Base-by-base conservation (phyloP, 1,140 invertebrate genomes). In the Diachasma alloeum region DNA sequence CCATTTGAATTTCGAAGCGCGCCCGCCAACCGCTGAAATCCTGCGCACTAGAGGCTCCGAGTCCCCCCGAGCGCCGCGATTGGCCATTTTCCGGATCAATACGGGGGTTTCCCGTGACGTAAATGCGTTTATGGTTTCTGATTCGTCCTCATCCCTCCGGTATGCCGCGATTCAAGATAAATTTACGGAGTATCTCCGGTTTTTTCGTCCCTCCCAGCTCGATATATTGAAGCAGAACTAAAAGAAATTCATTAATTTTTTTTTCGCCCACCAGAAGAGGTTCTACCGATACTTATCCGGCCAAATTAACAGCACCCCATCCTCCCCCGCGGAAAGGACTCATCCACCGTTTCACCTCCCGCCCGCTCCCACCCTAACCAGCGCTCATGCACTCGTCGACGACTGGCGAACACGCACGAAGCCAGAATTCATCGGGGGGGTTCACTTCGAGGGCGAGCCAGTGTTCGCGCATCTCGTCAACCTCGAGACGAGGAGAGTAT, bases 31-130 rank as follows among this genome's bases (percentile, higher is more conserved):
- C 5, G 15, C 15, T 15, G n/a, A 37, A 68, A 37, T n/a, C 36
- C n/a, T 68, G 36, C 36, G 59, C 59, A 26, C 4, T 68, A 5
- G 36, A 4, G 17, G 13, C 15, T 13, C 11, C 15, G 36, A 17
- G 3, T 76, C 4, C 10, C 8, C 66, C 13, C 59, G n/a, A 22
- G 24, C 56, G 42, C 17, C 68, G 8, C 22, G 44, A 79, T 77
- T 77, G 78, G 75, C 44, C 10, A 19, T 56, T 76, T 39, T 42
- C 31, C 75, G 78, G 88, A 89, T 88, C 88, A 89, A 89, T 89
- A 90, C 83, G 56, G 74, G 74, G 71, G 78, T 84, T 84, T 83
- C 78, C 79, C 81, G 82, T 87, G 87, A 89, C 89, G 88, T 87
- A 86, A 89, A 83, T 84, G 75, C 79, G 75, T 76, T 78, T 78